Evolutionary conservation across 2,113 vertebrate species (phyloP), one percentile per base, ranked within the genome.

Genomic region (Periophthalmodon schlosseri): DNA sequence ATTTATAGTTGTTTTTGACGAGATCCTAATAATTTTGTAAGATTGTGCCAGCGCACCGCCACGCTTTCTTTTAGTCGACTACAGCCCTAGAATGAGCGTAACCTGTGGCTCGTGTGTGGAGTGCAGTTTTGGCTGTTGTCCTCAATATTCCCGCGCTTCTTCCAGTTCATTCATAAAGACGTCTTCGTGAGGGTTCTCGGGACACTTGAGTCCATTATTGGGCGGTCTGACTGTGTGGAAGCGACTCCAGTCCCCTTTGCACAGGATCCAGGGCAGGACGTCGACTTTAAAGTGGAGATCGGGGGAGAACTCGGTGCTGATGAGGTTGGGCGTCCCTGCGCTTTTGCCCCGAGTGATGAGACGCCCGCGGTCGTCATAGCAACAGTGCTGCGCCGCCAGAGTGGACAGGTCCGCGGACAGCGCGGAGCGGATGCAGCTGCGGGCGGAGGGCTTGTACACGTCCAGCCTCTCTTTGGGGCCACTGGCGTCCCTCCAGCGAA

Each of bases 281-380:
- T 98, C 96, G 73, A 97, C 94, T 75, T 96, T 96, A 92, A 96
- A 97, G 91, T 98, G 97, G 78, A 99, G 94, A 91, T 97, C 95
- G 0, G 95, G 96, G 0, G 96, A 99, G 89, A 98, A 95, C 86
- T 97, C 94, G 0, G 94, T 95, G 92, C 96, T 98, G 87, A 98
- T 95, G 23, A 99, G 93, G 91, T 96, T 94, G 0, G 96, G 96
- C 0, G 93, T 93, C 0, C 96, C 96, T 0, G 97, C 97, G 0
- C 96, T 95, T 86, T 96, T 97, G 28, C 97, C 97, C 0, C 95
- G 91, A 0, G 97, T 99, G 87, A 99, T 95, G 78, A 98, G 94
- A 73, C 74, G 94, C 9, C 94, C 93, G 10, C 91, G 92, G 1
- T 94, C 91, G 0, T 96, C 94, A 0, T 97, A 98, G 89, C 97